Evolutionary conservation across 2,113 vertebrate species (phyloP), one percentile per base, ranked within the genome.

Genomic region (Nematolebias whitei): DNA sequence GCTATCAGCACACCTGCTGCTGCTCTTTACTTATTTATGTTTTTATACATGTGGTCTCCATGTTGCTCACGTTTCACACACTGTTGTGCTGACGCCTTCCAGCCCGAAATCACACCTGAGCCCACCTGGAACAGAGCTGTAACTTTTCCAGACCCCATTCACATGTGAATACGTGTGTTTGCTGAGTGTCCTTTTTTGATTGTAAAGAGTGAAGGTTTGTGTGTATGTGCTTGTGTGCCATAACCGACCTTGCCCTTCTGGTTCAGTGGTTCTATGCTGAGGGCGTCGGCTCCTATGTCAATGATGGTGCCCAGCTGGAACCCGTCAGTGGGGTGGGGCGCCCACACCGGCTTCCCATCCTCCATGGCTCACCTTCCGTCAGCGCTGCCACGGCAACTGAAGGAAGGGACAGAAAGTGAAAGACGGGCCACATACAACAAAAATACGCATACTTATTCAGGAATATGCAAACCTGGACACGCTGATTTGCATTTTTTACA

Each of bases 321-420:
- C 18, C 98, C 98, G 72, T 99, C 95, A 20, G 93, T 92, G 48
- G 96, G 94, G 90, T 99, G 97, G 49, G 98, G 97, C 4, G 97
- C 97, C 98, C 98, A 99, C 59, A 99, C 97, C 22, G 98, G 95
- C 93, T 98, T 99, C 88, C 96, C 98, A 1, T 99, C 97, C 78
- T 99, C 97, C 98, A 99, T 99, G 85, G 87, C 87, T 83, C 55
- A 85, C 83, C 51, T 73, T 49, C 48, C 45, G 74, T 79, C 79
- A 77, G 76, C 56, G 70, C 83, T 63, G 74, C 74, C 87, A 75
- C 69, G 7, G 70, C 71, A 57, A 74, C 89, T 82, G 40, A 71
- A 65, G 35, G 43, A 39, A 49, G 18, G 62, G 49, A 38, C 10
- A 16, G 18, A 47, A 15, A 61, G 5, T 52, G 18, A 40, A 45